These are phyloP conservation scores for Tichodroma muraria DNA, from an alignment of 2,113 vertebrate species.

Conservation along the genomic window DNA sequence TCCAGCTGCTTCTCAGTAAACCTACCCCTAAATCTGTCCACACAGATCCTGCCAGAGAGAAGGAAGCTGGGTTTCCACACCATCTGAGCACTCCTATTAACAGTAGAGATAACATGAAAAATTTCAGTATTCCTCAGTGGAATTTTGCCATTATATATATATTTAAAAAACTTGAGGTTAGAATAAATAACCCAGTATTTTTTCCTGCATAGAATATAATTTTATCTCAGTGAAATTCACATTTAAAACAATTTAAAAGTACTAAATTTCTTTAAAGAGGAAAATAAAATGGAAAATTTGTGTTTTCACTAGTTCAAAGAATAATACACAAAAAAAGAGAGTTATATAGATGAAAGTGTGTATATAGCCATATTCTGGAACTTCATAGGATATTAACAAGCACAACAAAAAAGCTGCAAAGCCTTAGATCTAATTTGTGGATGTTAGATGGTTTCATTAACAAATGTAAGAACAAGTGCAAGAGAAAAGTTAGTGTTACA, in stretches of 20 bases:
- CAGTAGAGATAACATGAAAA: neutral
- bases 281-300: neutral
- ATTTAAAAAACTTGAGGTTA: neutral
- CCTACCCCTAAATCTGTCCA: neutral
- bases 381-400: neutral
- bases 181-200: neutral
- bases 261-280: neutral
- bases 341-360: neutral
- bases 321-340: no score
- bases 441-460: neutral
- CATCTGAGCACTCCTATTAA: neutral
- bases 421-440: neutral
- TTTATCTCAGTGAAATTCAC: neutral
- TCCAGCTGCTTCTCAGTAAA: neutral
- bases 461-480: neutral
- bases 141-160: neutral
- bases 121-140: neutral
- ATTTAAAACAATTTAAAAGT: neutral
- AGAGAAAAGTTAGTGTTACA: neutral
- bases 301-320: neutral
- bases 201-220: neutral
- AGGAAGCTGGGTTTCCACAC: fast-evolving
- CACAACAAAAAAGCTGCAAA: neutral
- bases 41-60: neutral
- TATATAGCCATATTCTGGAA: neutral